These are phyloP conservation scores for Brachionus rubens DNA, from an alignment of 1,140 invertebrate species.

Conservation along the genomic window DNA sequence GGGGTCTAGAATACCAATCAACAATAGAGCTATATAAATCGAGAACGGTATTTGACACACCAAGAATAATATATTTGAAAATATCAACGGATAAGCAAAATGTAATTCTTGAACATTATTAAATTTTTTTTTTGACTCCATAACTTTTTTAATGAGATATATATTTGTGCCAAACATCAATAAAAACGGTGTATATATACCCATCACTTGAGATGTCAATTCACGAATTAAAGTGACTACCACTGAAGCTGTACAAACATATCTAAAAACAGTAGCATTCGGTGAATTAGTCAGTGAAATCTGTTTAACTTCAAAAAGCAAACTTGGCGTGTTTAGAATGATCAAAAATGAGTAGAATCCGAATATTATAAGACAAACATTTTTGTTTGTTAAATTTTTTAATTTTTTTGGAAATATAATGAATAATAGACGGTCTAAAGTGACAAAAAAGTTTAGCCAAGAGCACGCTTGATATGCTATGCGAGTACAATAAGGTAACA, in stretches of 20 bases:
- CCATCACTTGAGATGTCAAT: neutral
- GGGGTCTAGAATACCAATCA: too few species aligned
- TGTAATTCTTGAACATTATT: neutral
- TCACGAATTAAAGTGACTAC: neutral
- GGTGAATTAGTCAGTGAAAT: neutral
- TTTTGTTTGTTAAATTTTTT: neutral
- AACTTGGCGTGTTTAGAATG: neutral
- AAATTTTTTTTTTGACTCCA: neutral
- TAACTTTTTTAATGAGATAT: neutral
- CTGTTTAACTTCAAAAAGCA: neutral
- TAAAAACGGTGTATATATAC: slow-evolving; percentile 5
- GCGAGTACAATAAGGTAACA: neutral
- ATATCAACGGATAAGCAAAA: too few species aligned
- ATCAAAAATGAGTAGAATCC: neutral
- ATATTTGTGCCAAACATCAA: neutral
- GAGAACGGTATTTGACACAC: too few species aligned
- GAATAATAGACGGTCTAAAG: neutral
- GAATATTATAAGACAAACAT: neutral
- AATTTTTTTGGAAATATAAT: neutral
- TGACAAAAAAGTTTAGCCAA: neutral
- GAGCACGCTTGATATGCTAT: neutral
- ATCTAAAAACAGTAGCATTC: too few species aligned
- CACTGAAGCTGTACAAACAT: too few species aligned
- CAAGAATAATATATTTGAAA: too few species aligned
- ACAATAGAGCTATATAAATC: too few species aligned